Evolutionary conservation across 2,113 vertebrate species (phyloP).

Genomic region (Platycercus adscitus): DNA sequence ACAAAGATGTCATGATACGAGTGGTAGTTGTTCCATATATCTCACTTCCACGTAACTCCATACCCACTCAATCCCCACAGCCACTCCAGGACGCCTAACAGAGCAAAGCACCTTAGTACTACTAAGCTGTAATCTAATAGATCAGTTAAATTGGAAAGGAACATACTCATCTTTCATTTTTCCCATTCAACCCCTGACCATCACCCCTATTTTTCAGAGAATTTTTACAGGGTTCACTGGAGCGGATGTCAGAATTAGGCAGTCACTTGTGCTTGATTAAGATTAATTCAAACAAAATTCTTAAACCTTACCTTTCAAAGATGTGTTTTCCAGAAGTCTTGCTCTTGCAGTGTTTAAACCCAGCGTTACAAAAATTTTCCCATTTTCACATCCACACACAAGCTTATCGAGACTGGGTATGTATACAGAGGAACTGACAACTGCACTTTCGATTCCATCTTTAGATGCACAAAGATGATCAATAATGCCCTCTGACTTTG

Average conservation of each 20-base stretch:
- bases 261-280: background rate
- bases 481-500: constrained; percentile 60
- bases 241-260: background rate
- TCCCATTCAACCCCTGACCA: background rate
- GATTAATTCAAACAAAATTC: background rate
- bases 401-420: constrained; percentile 75
- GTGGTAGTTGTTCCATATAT: background rate
- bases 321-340: constrained; percentile 66
- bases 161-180: background rate
- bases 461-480: constrained; percentile 50
- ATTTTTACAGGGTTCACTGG: background rate
- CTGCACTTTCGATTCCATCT: background rate
- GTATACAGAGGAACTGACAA: constrained; percentile 75
- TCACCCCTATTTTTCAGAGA: background rate
- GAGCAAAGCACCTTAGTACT: background rate
- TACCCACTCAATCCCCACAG: background rate
- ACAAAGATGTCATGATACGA: background rate
- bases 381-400: constrained; percentile 80
- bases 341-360: constrained; percentile 75
- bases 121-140: background rate
- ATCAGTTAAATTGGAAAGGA: background rate
- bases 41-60: background rate
- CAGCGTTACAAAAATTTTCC: constrained; percentile 71
- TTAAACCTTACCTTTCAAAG: constrained; percentile 68
- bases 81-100: background rate